Conservation (phyloP, 2,113 vertebrate species). For the Ascaphus truei region DNA sequence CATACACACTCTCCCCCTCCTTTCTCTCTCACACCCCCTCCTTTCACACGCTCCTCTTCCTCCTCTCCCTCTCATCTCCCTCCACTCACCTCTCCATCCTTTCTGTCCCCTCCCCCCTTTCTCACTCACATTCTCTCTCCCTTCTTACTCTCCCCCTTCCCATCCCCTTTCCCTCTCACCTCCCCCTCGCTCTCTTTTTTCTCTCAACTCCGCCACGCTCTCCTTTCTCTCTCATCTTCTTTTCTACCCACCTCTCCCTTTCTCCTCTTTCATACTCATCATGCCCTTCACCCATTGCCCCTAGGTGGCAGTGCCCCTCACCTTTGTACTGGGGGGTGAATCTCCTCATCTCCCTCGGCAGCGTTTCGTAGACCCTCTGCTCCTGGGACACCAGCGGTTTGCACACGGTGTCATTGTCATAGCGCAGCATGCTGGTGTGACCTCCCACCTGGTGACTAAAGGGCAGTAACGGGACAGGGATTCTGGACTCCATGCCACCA, state of each 20-base stretch:
- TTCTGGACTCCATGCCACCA: neutral
- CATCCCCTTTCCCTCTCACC: neutral
- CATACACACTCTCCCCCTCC: neutral
- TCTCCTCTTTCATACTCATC: neutral
- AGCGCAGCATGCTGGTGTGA: constrained; percentile 8
- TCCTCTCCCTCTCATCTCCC: no score
- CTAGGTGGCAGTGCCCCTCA: neutral
- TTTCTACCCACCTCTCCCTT: neutral
- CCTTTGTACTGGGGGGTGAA: constrained; percentile 26
- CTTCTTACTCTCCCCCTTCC: neutral
- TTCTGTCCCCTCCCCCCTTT: no score
- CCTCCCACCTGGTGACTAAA: constrained; percentile 17
- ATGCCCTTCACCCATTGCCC: neutral
- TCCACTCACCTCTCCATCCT: no score
- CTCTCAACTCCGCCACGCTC: neutral
- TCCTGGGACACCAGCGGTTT: constrained; percentile 24
- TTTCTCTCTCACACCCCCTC: neutral
- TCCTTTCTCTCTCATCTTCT: neutral
- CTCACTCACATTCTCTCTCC: no score
- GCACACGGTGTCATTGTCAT: constrained; percentile 20
- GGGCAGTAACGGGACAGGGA: neutral
- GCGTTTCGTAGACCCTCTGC: constrained; percentile 15
- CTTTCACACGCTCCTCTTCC: neutral
- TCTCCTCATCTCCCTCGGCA: neutral
- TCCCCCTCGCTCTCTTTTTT: no score